These are phyloP conservation scores for Nysson spinosus DNA, from an alignment of 2,888 invertebrate genomes.

Conservation along the genomic window DNA sequence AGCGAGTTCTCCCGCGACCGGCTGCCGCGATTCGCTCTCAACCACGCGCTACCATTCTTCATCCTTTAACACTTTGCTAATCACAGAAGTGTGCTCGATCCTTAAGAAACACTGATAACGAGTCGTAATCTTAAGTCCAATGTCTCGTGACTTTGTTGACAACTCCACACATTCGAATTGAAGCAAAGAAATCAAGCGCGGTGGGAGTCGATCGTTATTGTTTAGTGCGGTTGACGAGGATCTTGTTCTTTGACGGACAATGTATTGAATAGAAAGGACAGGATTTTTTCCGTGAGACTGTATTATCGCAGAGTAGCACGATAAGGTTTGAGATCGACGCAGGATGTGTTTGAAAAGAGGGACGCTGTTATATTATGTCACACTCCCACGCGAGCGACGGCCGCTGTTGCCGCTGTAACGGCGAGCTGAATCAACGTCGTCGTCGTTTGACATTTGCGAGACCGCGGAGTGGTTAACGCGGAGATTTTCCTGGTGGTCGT, in stretches of 20 bases:
- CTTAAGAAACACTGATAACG: too few relatives aligned
- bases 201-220: too few relatives aligned
- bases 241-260: too few relatives aligned
- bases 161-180: too few relatives aligned
- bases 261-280: too few relatives aligned
- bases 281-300: too few relatives aligned
- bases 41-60: slow-evolving; percentile 30
- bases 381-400: slow-evolving; percentile 73
- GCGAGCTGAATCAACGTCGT: slow-evolving; percentile 46
- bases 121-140: too few relatives aligned
- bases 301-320: neutral
- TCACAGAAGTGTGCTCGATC: neutral
- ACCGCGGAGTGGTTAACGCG: slow-evolving; percentile 36
- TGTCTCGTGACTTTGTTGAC: too few relatives aligned
- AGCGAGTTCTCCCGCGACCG: slow-evolving; percentile 54
- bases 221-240: too few relatives aligned
- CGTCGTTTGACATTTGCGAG: slow-evolving; percentile 68
- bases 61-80: neutral
- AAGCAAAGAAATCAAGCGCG: too few relatives aligned
- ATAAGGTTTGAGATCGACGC: slow-evolving; percentile 17
- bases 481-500: slow-evolving; percentile 5
- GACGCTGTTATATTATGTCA: slow-evolving; percentile 70
- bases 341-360: slow-evolving; percentile 4
- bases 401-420: slow-evolving; percentile 51
- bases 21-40: slow-evolving; percentile 52